Conservation (phyloP, 92 coral and sea anemone species). For the Paramuricea clavata region DNA sequence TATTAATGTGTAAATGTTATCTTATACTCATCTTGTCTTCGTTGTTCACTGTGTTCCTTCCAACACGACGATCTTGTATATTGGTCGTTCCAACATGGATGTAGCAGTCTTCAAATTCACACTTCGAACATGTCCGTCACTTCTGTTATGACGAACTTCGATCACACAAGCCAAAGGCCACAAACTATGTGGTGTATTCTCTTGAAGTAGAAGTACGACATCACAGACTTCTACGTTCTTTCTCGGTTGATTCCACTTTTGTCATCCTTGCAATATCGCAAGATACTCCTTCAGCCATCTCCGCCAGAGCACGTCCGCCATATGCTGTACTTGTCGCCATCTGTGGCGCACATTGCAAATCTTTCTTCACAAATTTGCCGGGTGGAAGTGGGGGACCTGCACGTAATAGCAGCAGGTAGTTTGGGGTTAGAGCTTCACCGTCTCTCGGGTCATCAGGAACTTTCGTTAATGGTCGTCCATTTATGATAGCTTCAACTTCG, state of each 20-base stretch:
- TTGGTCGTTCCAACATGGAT: constrained; percentile 39
- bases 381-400: too few species aligned
- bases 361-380: too few species aligned
- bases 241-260: constrained; percentile 38
- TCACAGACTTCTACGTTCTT: constrained; percentile 49
- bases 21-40: too few species aligned
- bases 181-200: constrained; percentile 24
- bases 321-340: constrained; percentile 35
- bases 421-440: too few species aligned
- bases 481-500: constrained; percentile 41
- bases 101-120: constrained; percentile 20
- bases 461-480: constrained; percentile 40
- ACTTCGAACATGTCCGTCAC: constrained; percentile 34
- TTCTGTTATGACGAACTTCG: constrained; percentile 18
- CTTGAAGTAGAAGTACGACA: constrained; percentile 41
- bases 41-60: background rate
- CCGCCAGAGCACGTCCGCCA: constrained; percentile 19
- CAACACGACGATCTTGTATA: constrained; percentile 45
- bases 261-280: constrained; percentile 19
- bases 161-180: constrained; percentile 55
- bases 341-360: background rate
- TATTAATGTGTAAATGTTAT: too few species aligned
- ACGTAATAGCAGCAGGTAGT: too few species aligned
- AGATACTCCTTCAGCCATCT: constrained; percentile 37
- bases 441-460: too few species aligned